Evolutionary conservation across 2,113 vertebrate genomes (phyloP).

Genomic region (Xenus cinereus): DNA sequence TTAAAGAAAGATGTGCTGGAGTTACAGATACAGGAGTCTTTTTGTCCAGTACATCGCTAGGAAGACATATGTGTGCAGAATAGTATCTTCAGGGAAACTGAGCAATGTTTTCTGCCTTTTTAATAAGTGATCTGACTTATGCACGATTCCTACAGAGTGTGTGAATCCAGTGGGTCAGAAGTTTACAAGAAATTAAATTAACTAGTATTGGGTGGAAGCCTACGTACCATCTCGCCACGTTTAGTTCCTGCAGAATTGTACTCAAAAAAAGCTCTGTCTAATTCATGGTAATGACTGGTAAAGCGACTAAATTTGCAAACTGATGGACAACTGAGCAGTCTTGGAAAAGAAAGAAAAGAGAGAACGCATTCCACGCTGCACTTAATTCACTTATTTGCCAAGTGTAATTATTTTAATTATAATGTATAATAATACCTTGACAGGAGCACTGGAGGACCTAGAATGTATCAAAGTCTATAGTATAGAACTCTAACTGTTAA

Average conservation of each 20-base stretch:
- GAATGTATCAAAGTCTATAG: background rate
- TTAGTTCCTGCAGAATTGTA: background rate
- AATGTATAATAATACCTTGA: background rate
- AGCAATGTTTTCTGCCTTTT: background rate
- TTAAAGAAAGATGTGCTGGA: background rate
- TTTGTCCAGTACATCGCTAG: background rate
- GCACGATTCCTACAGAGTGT: accelerated
- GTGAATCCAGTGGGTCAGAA: background rate
- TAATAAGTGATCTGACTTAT: background rate
- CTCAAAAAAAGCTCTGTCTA: background rate
- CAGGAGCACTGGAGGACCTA: background rate
- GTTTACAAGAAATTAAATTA: background rate
- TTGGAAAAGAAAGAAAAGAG: background rate
- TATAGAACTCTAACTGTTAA: background rate
- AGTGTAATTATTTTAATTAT: background rate
- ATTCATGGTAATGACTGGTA: background rate
- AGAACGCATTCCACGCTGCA: background rate
- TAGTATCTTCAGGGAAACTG: background rate
- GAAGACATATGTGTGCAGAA: background rate
- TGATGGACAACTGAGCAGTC: background rate
- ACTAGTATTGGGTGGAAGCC: background rate
- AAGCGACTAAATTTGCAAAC: background rate
- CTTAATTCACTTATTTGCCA: background rate
- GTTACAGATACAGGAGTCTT: background rate
- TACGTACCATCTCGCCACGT: background rate